These are phyloP conservation scores for Neodontobutis hainanensis DNA, from an alignment of 2,113 vertebrate genomes.

Conservation along the genomic window DNA sequence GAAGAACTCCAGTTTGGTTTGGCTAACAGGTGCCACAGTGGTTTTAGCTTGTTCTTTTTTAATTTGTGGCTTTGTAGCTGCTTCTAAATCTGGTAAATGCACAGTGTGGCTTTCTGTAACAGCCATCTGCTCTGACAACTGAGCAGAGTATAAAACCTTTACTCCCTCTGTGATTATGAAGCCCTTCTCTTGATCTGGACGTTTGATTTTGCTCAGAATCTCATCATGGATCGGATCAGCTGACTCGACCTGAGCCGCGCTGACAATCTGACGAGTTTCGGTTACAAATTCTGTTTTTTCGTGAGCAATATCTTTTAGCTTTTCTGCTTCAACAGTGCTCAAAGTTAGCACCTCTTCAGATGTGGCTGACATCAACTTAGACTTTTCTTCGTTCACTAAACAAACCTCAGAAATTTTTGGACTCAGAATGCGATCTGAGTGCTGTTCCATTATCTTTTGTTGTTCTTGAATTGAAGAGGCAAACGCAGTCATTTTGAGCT, in stretches of 20 bases:
- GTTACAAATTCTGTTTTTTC: slow-evolving; percentile 29
- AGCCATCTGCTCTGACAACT: slow-evolving; percentile 50
- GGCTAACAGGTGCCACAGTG: slow-evolving; percentile 54
- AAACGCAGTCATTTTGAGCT: slow-evolving; percentile 63
- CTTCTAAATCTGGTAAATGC: slow-evolving; percentile 38
- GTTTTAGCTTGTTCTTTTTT: slow-evolving; percentile 45
- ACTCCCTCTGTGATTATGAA: slow-evolving; percentile 69
- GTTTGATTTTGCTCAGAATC: slow-evolving; percentile 10
- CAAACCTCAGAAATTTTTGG: slow-evolving; percentile 64
- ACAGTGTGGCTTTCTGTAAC: slow-evolving; percentile 64
- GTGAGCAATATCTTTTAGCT: slow-evolving; percentile 30
- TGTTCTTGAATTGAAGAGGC: slow-evolving; percentile 75
- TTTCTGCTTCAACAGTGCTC: slow-evolving; percentile 48
- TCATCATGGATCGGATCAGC: slow-evolving; percentile 62
- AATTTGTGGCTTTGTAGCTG: slow-evolving; percentile 12
- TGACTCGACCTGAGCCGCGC: slow-evolving; percentile 61
- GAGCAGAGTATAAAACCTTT: slow-evolving; percentile 68
- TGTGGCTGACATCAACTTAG: slow-evolving; percentile 62
- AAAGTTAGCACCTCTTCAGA: slow-evolving; percentile 70
- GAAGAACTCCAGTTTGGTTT: slow-evolving; percentile 42
- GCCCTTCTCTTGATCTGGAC: slow-evolving; percentile 57
- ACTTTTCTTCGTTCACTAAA: slow-evolving; percentile 49
- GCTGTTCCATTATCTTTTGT: slow-evolving; percentile 74
- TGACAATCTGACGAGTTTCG: slow-evolving; percentile 66
- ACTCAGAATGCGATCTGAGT: slow-evolving; percentile 72